Conservation (phyloP, 2,888 invertebrate species). For the Drosophila histrio region DNA sequence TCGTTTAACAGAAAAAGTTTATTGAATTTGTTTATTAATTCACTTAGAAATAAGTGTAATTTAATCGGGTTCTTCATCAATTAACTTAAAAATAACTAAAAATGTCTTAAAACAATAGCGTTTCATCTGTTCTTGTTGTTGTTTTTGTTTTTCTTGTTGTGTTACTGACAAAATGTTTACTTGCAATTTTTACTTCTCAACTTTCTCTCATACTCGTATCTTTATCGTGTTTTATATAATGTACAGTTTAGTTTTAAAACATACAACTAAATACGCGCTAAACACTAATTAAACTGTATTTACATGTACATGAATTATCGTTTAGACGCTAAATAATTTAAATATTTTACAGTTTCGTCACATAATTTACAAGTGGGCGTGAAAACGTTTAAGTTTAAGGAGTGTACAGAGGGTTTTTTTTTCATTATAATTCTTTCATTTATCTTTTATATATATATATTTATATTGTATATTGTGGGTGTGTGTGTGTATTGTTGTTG, state of each 20-base stretch:
- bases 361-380: conserved; percentile 72
- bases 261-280: conserved; percentile 78
- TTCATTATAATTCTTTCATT: conserved; percentile 22
- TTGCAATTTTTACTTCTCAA: conserved; percentile 54
- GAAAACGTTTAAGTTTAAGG: conserved; percentile 68
- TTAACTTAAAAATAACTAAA: conserved; percentile 80
- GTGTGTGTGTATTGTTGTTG: conserved; percentile 10
- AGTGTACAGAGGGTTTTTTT: conserved; percentile 53
- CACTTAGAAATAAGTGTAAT: conserved; percentile 76
- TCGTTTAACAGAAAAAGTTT: conserved; percentile 62
- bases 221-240: conserved; percentile 74
- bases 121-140: conserved; percentile 60
- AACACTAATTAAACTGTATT: conserved; percentile 78
- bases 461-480: conserved; percentile 28
- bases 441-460: conserved; percentile 27
- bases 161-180: conserved; percentile 60
- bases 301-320: conserved; percentile 60
- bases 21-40: conserved; percentile 68
- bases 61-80: conserved; percentile 72
- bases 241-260: conserved; percentile 77
- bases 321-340: conserved; percentile 76
- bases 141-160: conserved; percentile 58
- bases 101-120: conserved; percentile 77
- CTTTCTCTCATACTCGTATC: conserved; percentile 50
- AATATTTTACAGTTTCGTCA: conserved; percentile 73